Base-by-base conservation (phyloP, 2,797 vertebrate species). In the Aeoliscus strigatus region DNA sequence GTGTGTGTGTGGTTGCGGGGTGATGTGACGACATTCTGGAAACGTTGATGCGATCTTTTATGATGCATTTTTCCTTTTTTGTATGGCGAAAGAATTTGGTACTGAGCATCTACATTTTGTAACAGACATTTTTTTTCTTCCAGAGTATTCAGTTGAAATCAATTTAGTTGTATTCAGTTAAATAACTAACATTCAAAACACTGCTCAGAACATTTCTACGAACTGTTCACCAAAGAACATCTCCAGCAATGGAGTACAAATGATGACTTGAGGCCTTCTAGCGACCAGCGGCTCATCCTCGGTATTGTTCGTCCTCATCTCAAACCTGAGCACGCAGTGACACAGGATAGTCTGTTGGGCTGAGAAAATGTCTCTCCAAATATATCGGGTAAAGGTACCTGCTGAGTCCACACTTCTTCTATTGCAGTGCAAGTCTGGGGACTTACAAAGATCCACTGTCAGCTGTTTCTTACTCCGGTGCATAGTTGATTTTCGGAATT, bases 301-400 rank as follows among this genome's bases (percentile, higher is more conserved):
- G 38, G 43, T 51, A 25, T 51, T 39, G 49, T 21, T 34, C 50
- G 28, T 64, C 44, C 52, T 56, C 33, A 38, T 48, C 30, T 28
- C 25, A 21, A 18, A 36, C 28, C 21, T 27, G 51, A 52, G 57
- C 39, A 42, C 30, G 25, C 33, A 35, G 43, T 18, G 49, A 37
- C 32, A 49, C 11, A 16, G 16, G 27, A 43, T 25, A 41, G 32
- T 16, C 13, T 65, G 43, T 40, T 44, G 44, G 48, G 13, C 33
- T 30, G 40, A 66, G 42, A 16, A 18, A 17, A 49, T 26, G 56
- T 62, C 57, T 48, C 18, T 53, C 15, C n/a, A 42, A 45, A 75
- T 57, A 55, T 51, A 69, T 43, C 17, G 7, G 24, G 25, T 36
- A 21, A 6, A 58, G n/a, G 18, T 39, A 61, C 31, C 55, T 64